Evolutionary conservation across 2,888 invertebrate species (phyloP), one percentile per base, ranked within the genome.

Genomic region (Rutpela maculata): DNA sequence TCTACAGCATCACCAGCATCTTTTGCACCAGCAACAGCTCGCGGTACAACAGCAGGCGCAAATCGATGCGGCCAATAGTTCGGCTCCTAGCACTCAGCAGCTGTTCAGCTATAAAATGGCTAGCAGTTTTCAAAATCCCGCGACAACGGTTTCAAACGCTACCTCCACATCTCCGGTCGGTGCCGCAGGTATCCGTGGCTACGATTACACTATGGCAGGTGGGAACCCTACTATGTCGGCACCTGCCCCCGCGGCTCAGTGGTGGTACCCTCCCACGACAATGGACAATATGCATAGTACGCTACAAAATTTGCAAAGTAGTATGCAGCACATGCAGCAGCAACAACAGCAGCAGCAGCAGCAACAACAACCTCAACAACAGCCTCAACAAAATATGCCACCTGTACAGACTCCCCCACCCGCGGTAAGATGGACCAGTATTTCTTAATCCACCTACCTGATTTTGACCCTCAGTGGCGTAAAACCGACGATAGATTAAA

Each of bases 91-190:
- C 80, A 92, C 91, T 70, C 92, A 92, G 84, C 95, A 95, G 90
- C 91, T 95, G 85, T 96, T 95, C 89, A 94, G 94, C 81, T 96
- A 96, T 90, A 96, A 96, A 92, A 95, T 96, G 95, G 94, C 95
- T 87, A 94, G 95, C 89, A 95, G 95, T 89, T 95, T 96, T 92
- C 93, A 95, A 86, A 93, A 93, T 89, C 93, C 93, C 86, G 93
- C 93, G 90, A 93, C 92, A 88, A 92, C 92, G 87, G 92, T 91
- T 91, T 93, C 92, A 90, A 92, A 89, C 85, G 92, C 93, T 84
- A 92, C 93, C 84, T 92, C 93, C 85, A 92, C 93, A 82, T 91
- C 92, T 85, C 92, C 93, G 78, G 92, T 93, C 2, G 92, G 93
- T 80, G 87, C 89, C 81, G 88, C 88, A 79, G 90, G 90, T 83